Percentiles rank a stretch among this genome's conserved stretches.
Evolutionary conservation across 2,113 vertebrate genomes (phyloP).

Genomic region (Sitta europaea): DNA sequence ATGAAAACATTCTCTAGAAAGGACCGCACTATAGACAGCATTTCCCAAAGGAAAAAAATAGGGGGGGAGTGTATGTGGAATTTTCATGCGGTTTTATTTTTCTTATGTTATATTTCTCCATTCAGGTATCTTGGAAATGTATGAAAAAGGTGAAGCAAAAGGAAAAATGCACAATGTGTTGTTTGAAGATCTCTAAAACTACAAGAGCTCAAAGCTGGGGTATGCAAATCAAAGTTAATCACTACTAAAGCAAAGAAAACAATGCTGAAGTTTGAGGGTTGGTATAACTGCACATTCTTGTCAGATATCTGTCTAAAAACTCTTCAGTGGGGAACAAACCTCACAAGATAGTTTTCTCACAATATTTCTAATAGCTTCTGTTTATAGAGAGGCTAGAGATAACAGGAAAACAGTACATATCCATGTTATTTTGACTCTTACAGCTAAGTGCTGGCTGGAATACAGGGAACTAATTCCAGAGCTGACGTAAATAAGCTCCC

Average conservation of each 20-base stretch:
- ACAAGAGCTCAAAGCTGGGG: neutral
- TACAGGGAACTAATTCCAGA: constrained; percentile 34
- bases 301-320: neutral
- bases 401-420: constrained; percentile 17
- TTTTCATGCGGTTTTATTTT: neutral
- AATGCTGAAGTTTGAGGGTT: neutral
- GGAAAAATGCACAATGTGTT: neutral
- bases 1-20: neutral
- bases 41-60: neutral
- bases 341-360: constrained; percentile 20
- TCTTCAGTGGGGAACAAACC: neutral
- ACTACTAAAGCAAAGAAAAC: neutral
- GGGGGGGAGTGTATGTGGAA: accelerated
- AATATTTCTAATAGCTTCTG: constrained; percentile 45
- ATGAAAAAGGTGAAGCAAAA: neutral
- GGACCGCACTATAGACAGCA: neutral
- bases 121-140: neutral
- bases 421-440: constrained; percentile 37
- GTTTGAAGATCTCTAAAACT: neutral
- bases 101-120: neutral
- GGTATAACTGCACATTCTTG: neutral
- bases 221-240: neutral
- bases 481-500: constrained; percentile 45
- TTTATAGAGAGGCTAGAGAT: constrained; percentile 34
- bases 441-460: constrained; percentile 19